Base-by-base conservation (phyloP, 1,140 invertebrate species). In the Pseudobourletiella spinata region DNA sequence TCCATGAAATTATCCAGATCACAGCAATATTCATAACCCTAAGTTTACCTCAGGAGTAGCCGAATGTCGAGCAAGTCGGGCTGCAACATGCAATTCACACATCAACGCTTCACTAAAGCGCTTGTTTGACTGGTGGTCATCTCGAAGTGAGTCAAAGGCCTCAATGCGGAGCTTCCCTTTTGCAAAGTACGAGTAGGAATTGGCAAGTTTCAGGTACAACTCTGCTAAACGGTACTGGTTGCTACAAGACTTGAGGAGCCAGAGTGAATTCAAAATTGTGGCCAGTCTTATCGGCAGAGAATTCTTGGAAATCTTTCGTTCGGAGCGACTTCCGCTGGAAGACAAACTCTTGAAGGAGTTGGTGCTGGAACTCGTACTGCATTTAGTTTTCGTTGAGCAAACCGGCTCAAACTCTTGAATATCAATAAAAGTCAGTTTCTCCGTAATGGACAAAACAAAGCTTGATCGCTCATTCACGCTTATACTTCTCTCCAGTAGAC, bases 81-180 rank as follows among this genome's bases (percentile, higher is more conserved):
- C 68, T 28, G 68, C 65, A 14, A 67, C 63, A 52, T 70, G 68
- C 3, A 70, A 55, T 61, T 70, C 68, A 59, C 68, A 70, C 11
- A 67, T 28, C 29, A 70, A 46, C n/a, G 68, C 68, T 64, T 70
- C 68, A 59, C 63, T 70, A 44, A 54, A 70, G 54, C 65, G 15
- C 39, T 70, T 70, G 28, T 59, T 59, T 2, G 28, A 6, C 14
- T 58, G 44, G 64, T 70, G 65, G 28, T 67, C 63, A 11, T 60
- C 50, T 59, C 62, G 58, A 15, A 69, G 50, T 0, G 59, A 55
- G 35, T 66, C 64, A 60, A 69, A 69, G 18, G 60, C 52, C 18
- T 69, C 68, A 20, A 69, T 66, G 1, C 68, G 46, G 18, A 69
- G 32, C 42, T 58, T 59, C 35, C 50, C 65, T 51, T 59, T 55